Percentiles rank a stretch among this genome's conserved stretches.
phyloP scores from a whole-genome alignment of 53 echinoderm and acorn worm genomes.

The Crossaster papposus region DNA sequence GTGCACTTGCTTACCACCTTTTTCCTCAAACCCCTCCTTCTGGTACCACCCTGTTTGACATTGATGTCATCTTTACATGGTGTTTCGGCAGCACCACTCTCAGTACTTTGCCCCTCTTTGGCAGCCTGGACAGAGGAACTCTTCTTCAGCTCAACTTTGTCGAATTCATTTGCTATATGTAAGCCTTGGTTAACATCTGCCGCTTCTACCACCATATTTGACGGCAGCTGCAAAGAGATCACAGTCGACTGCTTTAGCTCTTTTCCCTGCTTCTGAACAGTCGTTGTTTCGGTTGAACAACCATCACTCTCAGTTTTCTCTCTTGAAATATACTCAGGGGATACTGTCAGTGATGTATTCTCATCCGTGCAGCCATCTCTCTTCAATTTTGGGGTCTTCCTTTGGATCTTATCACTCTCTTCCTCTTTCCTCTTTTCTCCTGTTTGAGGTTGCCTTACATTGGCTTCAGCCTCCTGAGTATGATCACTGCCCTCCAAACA shows the following conservation, averaged over 20 bases:
- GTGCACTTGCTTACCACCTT: background rate
- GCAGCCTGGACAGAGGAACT: background rate
- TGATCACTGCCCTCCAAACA: background rate
- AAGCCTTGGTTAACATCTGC: background rate
- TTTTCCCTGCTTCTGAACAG: background rate
- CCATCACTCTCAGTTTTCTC: no score
- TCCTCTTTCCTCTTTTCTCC: background rate
- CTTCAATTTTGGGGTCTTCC: background rate
- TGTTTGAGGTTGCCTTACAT: background rate
- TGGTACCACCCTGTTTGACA: background rate
- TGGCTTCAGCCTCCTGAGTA: background rate
- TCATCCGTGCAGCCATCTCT: background rate
- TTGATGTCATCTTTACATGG: background rate
- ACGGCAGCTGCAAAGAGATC: background rate
- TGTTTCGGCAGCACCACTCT: background rate
- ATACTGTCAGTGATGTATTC: background rate
- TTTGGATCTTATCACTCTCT: background rate
- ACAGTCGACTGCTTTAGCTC: background rate
- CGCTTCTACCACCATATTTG: background rate
- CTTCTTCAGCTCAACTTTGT: background rate
- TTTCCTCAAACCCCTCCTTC: background rate
- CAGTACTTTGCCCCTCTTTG: background rate
- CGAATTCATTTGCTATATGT: background rate
- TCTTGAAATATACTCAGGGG: background rate
- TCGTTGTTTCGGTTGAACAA: background rate